Percentiles rank a stretch among this genome's conserved stretches.
Evolutionary conservation across 1,140 invertebrate genomes (phyloP).

Genomic region (Nasonia giraulti): DNA sequence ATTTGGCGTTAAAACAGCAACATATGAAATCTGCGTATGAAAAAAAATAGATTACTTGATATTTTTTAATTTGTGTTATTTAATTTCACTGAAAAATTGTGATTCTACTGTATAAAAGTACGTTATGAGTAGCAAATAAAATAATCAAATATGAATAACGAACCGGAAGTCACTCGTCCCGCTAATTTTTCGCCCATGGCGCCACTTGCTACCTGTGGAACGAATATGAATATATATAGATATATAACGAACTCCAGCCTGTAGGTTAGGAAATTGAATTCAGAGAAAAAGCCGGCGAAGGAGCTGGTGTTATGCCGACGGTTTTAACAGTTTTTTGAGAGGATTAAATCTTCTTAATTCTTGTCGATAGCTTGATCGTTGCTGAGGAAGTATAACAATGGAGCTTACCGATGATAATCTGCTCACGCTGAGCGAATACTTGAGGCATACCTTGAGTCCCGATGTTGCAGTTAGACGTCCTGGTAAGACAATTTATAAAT

Average conservation of each 20-base stretch:
- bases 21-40: background rate
- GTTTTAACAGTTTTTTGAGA: slow-evolving; percentile 44
- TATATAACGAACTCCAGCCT: background rate
- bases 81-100: background rate
- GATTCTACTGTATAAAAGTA: background rate
- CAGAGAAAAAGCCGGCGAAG: slow-evolving; percentile 53
- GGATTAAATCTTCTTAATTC: slow-evolving; percentile 44
- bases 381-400: slow-evolving; percentile 74
- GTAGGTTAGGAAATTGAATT: slow-evolving; percentile 60
- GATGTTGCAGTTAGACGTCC: slow-evolving; percentile 87
- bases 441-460: slow-evolving; percentile 92
- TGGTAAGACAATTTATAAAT: slow-evolving; percentile 76
- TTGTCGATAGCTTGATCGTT: background rate
- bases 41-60: background rate
- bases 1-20: background rate
- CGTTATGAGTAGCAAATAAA: background rate
- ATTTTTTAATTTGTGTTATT: background rate
- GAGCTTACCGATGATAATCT: slow-evolving; percentile 90
- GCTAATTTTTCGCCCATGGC: slow-evolving; percentile 26
- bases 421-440: slow-evolving; percentile 85
- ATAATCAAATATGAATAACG: background rate
- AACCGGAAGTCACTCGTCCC: slow-evolving; percentile 45
- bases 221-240: background rate
- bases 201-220: slow-evolving; percentile 30
- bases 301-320: slow-evolving; percentile 51